Base-by-base conservation (phyloP, 2,797 vertebrate species). In the Melanotaenia trifasciata region DNA sequence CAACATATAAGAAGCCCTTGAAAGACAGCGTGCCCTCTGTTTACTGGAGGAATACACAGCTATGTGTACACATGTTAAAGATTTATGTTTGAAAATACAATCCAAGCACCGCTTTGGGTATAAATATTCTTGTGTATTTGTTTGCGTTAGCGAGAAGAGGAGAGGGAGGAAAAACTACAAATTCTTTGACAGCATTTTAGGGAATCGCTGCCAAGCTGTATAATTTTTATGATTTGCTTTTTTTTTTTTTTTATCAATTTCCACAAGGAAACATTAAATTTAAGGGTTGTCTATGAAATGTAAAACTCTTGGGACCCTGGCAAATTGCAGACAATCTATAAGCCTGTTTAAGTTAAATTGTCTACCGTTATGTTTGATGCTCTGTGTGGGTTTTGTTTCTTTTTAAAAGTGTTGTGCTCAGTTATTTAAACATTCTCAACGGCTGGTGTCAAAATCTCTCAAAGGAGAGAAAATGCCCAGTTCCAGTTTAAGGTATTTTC, bases 31-130 rank as follows among this genome's bases (percentile, higher is more conserved):
- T 11, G 66, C 56, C 67, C 78, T 79, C 40, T 20, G 58, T 78
- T 78, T 75, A 72, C 75, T 78, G 53, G 69, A 84, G 56, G 67
- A 89, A 85, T 63, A 53, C 61, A 69, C 61, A 65, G 78, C 72
- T 77, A 88, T 86, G 85, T 91, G 87, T 84, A 85, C 88, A 90
- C 79, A 50, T 77, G 79, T 87, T 85, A 81, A 90, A 88, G 80
- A 85, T 80, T 86, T 80, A 86, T 90, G 72, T 77, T 83, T 84
- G 59, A 77, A 83, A 84, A 84, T 84, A 80, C 80, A 87, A 80
- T 70, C 33, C 40, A 69, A 58, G 30, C 56, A 68, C 68, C 72
- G 53, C 64, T 74, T 14, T 54, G 73, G 74, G 63, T 79, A 84
- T 88, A 74, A 84, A 87, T 84, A 71, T 74, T 80, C 20, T 67